These are phyloP conservation scores for Xanthorhoe designata DNA, from an alignment of 2,888 invertebrate genomes.

Conservation along the genomic window DNA sequence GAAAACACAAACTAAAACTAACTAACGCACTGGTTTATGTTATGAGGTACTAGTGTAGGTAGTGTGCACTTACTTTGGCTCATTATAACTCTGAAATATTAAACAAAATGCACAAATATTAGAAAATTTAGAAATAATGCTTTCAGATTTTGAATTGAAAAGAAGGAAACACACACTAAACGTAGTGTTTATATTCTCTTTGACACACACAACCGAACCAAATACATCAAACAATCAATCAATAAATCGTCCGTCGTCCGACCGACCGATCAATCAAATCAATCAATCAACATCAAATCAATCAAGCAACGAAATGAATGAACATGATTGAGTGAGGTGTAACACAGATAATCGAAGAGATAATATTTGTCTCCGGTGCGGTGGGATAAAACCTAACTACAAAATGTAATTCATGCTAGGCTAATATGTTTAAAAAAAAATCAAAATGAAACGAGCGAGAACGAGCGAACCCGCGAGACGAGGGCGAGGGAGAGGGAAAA, in stretches of 20 bases:
- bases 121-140: neutral
- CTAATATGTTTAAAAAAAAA: too few relatives aligned
- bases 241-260: neutral
- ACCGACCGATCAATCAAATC: neutral
- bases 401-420: neutral
- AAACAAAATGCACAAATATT: neutral
- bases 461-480: too few relatives aligned
- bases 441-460: too few relatives aligned
- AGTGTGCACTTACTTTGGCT: constrained; percentile 67
- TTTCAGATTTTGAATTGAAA: too few relatives aligned
- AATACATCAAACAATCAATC: neutral
- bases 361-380: neutral
- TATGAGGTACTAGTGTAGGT: neutral
- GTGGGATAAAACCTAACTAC: neutral
- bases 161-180: too few relatives aligned
- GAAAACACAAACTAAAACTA: neutral
- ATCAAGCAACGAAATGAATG: neutral
- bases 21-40: neutral
- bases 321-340: neutral
- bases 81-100: constrained; percentile 50
- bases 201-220: too few relatives aligned
- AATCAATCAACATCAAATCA: neutral
- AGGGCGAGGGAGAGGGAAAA: too few relatives aligned
- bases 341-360: too few relatives aligned
- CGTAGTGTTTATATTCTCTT: too few relatives aligned